Evolutionary conservation across 2,797 vertebrate genomes (phyloP).

Genomic region (Streptopelia turtur): DNA sequence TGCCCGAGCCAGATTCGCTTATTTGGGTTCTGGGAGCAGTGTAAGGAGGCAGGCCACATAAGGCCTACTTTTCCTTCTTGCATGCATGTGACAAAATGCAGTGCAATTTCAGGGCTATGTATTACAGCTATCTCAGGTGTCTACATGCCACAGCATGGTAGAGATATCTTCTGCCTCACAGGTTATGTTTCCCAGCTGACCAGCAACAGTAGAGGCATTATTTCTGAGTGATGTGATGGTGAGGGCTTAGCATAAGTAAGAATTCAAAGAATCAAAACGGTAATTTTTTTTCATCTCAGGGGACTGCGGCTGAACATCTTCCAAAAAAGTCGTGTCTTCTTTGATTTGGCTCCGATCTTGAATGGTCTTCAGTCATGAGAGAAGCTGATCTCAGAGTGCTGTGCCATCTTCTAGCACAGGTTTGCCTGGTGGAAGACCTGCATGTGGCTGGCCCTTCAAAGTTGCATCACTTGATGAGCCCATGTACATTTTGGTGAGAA

Average conservation of each 20-base stretch:
- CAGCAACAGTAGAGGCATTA: background rate
- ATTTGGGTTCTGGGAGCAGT: background rate
- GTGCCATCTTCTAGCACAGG: accelerated
- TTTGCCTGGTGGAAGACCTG: background rate
- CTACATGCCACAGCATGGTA: background rate
- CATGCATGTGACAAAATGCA: background rate
- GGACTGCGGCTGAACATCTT: background rate
- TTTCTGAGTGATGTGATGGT: background rate
- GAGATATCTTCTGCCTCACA: background rate
- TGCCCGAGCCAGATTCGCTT: background rate
- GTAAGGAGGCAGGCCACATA: background rate
- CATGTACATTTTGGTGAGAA: background rate
- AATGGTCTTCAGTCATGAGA: background rate
- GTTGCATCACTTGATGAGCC: background rate
- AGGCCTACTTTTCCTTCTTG: background rate
- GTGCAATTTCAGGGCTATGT: background rate
- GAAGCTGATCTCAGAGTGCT: background rate
- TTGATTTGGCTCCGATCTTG: background rate
- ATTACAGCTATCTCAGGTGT: background rate
- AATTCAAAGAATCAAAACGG: background rate
- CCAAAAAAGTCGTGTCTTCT: background rate
- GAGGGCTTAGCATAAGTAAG: background rate
- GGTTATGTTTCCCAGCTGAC: background rate
- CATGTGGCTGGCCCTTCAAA: background rate
- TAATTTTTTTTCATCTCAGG: background rate